Percentiles rank a stretch among this genome's conserved stretches.
Evolutionary conservation across 37 sponge, comb jelly and placozoan species (phyloP).

Genomic region (Dysidea cf. avara): DNA sequence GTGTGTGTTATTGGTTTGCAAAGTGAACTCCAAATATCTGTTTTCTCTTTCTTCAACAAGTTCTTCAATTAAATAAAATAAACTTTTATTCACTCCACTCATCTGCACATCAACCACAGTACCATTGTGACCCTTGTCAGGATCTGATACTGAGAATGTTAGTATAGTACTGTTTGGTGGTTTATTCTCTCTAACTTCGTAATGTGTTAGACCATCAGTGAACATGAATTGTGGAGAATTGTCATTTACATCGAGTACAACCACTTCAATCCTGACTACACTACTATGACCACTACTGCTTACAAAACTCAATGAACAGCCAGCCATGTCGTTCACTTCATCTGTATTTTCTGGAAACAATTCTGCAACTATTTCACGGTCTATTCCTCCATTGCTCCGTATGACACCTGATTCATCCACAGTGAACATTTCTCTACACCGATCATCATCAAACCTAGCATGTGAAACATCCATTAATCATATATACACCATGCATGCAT

Average conservation of each 20-base stretch:
- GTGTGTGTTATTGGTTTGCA: no score
- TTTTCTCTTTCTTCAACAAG: no score
- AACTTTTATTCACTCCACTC: conserved; percentile 35
- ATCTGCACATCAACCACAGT: conserved; percentile 38
- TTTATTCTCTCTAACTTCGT: conserved; percentile 20
- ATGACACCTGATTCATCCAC: conserved; percentile 11
- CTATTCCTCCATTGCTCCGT: conserved; percentile 18
- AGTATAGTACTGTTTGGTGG: conserved; percentile 8
- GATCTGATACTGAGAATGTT: conserved; percentile 37
- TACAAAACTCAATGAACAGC: conserved; percentile 30
- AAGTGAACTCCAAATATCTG: no score
- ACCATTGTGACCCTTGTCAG: conserved; percentile 62
- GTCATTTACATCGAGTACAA: conserved; percentile 63
- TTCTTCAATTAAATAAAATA: conserved; percentile 14
- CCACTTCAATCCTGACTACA: background rate
- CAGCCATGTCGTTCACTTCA: background rate
- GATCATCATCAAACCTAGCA: no score
- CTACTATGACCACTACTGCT: background rate
- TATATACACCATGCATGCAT: no score
- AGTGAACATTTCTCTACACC: conserved; percentile 5
- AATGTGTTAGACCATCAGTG: conserved; percentile 21
- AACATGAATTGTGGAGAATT: conserved; percentile 44
- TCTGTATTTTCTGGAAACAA: no score
- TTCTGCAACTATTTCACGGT: conserved; percentile 42
- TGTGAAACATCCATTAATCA: no score